phyloP scores from a whole-genome alignment of 1,140 invertebrate species.

The Medauroidea extradentata region DNA sequence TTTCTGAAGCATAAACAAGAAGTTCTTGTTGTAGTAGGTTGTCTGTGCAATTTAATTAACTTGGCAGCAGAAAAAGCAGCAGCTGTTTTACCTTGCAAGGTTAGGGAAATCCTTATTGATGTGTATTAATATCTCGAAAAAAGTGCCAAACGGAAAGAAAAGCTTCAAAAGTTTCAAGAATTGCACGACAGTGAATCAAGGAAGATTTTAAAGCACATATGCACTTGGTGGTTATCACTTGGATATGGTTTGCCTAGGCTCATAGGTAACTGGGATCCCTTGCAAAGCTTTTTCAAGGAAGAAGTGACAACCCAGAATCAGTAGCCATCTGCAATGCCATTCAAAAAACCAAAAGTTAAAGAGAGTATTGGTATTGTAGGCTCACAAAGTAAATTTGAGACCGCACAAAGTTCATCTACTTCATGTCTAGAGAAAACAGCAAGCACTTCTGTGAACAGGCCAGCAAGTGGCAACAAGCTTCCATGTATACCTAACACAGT shows the following conservation, averaged over 20 bases:
- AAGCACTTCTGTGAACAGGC: no score
- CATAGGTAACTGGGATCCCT: neutral
- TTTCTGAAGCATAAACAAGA: neutral
- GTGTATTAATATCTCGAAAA: neutral
- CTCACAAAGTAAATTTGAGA: no score
- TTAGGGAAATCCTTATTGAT: neutral
- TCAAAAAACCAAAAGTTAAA: neutral
- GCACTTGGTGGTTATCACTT: neutral
- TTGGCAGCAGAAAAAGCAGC: neutral
- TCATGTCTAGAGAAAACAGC: no score
- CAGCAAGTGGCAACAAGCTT: no score
- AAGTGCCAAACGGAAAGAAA: neutral
- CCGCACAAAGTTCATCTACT: no score
- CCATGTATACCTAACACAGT: no score
- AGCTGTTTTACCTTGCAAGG: neutral
- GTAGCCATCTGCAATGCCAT: neutral
- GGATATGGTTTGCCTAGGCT: neutral
- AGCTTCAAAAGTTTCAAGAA: slow-evolving; percentile 3
- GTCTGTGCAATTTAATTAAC: neutral
- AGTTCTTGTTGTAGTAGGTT: neutral
- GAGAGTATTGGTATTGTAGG: no score
- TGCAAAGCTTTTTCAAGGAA: neutral
- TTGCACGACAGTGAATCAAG: neutral
- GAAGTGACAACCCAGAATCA: neutral
- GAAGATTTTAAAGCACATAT: neutral